Percentiles rank a stretch among this genome's conserved stretches.
Conservation (phyloP, 2,797 vertebrate genomes). For the Malurus leucopterus region DNA sequence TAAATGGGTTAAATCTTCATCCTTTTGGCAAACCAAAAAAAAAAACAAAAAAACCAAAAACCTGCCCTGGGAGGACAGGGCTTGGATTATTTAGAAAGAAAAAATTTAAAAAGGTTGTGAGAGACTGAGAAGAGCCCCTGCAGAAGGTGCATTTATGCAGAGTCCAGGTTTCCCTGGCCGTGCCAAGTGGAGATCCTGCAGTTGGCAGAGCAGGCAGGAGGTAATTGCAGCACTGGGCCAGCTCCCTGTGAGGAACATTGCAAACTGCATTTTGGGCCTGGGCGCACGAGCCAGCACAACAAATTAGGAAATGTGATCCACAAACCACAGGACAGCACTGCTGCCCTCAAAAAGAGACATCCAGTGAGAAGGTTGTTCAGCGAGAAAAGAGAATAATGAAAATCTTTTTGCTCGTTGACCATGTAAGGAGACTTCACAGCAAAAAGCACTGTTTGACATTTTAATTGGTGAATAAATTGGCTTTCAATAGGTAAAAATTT, state of each 20-base stretch:
- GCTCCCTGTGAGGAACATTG: constrained; percentile 3
- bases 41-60: neutral
- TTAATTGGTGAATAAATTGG: neutral
- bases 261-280: neutral
- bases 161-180: neutral
- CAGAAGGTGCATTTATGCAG: neutral
- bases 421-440: neutral
- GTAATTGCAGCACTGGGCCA: neutral
- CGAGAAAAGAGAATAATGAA: neutral
- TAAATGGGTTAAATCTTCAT: neutral
- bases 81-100: neutral
- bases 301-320: constrained; percentile 1
- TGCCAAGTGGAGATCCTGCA: constrained; percentile 2
- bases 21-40: neutral
- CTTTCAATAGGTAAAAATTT: neutral
- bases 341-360: neutral
- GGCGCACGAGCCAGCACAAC: neutral
- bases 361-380: neutral
- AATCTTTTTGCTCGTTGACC: neutral
- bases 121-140: neutral
- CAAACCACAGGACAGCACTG: neutral
- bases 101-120: neutral
- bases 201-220: neutral
- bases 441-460: neutral
- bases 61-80: no score